phyloP scores from a whole-genome alignment of 2,888 invertebrate genomes.

The Clunio marinus region DNA sequence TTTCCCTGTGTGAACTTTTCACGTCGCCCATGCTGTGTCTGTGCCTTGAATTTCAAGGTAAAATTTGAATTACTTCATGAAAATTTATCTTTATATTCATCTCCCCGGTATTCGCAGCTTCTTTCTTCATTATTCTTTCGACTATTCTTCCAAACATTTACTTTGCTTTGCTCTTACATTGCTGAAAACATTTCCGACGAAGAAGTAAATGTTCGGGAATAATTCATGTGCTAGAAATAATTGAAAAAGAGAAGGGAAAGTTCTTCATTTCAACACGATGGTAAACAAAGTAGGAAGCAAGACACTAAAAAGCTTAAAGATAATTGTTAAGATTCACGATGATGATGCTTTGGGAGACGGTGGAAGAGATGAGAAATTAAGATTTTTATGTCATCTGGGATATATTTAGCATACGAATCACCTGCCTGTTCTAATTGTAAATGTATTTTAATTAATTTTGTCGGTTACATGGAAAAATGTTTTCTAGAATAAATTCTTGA shows the following conservation, averaged over 20 bases:
- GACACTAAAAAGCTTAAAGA: background rate
- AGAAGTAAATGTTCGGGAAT: background rate
- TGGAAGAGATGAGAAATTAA: background rate
- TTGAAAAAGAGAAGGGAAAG: conserved; percentile 4
- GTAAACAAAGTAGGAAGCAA: background rate
- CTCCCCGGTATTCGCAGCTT: conserved; percentile 9
- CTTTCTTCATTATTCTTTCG: background rate
- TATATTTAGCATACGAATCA: background rate
- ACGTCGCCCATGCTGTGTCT: background rate
- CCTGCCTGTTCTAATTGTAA: too few species aligned
- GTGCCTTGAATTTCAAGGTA: background rate
- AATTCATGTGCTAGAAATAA: conserved; percentile 15
- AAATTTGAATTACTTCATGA: conserved; percentile 15
- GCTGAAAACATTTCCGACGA: background rate
- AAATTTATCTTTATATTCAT: conserved; percentile 38
- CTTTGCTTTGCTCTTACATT: background rate
- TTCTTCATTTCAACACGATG: background rate
- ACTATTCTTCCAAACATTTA: background rate
- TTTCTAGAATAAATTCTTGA: too few species aligned
- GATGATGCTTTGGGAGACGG: background rate
- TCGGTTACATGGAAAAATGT: too few species aligned
- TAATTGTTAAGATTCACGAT: background rate
- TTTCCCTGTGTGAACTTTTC: background rate
- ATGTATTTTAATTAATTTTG: too few species aligned
- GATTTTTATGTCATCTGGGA: background rate